Base-by-base conservation (phyloP, 2,888 invertebrate genomes). In the Hypomecis atomaria region DNA sequence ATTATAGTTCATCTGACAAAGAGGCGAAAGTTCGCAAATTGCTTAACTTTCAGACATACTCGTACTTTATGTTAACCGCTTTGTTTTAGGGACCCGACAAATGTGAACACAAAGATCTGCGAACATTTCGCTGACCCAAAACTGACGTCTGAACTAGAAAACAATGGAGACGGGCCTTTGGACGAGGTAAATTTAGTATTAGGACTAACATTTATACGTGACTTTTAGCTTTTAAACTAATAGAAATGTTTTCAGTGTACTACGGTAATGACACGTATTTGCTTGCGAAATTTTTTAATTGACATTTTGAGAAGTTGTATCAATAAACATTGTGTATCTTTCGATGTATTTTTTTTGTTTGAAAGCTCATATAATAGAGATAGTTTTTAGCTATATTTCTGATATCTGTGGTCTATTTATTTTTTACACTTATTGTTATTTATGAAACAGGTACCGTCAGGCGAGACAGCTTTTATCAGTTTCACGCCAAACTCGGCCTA, bases 381-480 rank as follows among this genome's bases (percentile, higher is more conserved):
- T 23, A 23, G 23, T 23, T 23, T 23, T 23, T 23, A 23, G 23
- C 23, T 23, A 23, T 23, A 23, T 23, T 23, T 3, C 23, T 23
- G 23, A 23, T 23, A 23, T 23, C 1, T 23, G 3, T 3, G 23
- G 23, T 23, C 23, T 23, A 3, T 23, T 23, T 23, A n/a, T 23
- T 23, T 23, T 23, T 23, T 23, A 23, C 23, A 23, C 23, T 23
- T 23, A 23, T 23, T 23, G 23, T 23, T 23, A 23, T 23, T 23
- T 23, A 23, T 3, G 23, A 23, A 23, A 23, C 73, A 93, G 87
- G 85, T 94, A 58, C 95, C 96, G 75, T 94, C 95, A 11, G 94
- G 95, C 71, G 95, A 96, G 78, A 92, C 96, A 78, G 97, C 97
- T 38, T 95, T 96, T 74, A 96, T 97, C 37, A 96, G 96, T 71